Conservation (phyloP, 2,888 invertebrate genomes). For the Erebia epiphron region DNA sequence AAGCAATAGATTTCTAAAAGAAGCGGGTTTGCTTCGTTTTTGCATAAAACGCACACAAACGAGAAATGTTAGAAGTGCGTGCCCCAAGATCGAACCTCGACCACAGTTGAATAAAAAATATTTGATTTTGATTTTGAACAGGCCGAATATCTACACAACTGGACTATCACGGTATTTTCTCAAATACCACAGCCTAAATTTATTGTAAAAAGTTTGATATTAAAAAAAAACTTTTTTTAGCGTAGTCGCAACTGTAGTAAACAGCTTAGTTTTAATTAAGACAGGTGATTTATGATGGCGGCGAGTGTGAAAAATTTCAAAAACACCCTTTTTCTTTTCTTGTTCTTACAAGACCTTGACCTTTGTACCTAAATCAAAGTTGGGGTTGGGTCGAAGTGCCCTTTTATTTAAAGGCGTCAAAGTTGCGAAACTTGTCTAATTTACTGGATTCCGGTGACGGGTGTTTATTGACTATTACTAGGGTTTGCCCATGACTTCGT, state of each 20-base stretch:
- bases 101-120: too few species aligned
- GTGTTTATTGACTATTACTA: neutral
- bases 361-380: neutral
- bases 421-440: neutral
- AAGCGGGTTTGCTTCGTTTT: too few species aligned
- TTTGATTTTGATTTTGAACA: too few species aligned
- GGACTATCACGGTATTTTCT: too few species aligned
- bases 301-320: slow-evolving; percentile 36
- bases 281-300: slow-evolving; percentile 40
- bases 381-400: neutral
- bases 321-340: slow-evolving; percentile 27
- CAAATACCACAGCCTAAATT: too few species aligned
- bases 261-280: slow-evolving; percentile 40
- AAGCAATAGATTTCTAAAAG: too few species aligned
- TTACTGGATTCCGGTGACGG: neutral
- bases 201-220: neutral
- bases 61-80: too few species aligned
- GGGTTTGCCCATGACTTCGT: too few species aligned
- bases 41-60: too few species aligned
- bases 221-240: slow-evolving; percentile 2
- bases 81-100: too few species aligned
- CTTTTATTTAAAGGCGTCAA: neutral
- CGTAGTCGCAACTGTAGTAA: slow-evolving; percentile 15
- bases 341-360: neutral
- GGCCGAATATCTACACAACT: too few species aligned